A percentile compares a stretch with the other conserved stretches of the same genome.
These are phyloP conservation scores for Zaprionus camerounensis DNA, from an alignment of 1,140 invertebrate genomes.

Conservation along the genomic window DNA sequence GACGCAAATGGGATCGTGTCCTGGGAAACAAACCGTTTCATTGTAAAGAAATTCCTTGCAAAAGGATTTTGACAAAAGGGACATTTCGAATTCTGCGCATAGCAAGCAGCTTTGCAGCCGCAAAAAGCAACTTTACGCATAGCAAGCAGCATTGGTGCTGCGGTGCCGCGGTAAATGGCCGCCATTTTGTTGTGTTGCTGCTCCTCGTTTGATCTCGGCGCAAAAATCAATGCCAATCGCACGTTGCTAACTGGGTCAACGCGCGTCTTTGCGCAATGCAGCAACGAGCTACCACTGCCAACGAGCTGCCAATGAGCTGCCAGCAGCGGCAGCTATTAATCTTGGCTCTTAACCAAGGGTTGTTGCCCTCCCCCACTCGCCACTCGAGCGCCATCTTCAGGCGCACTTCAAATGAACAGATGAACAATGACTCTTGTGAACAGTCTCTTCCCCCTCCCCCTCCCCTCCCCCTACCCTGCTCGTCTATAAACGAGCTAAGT, in stretches of 20 bases:
- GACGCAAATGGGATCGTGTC: too few species aligned
- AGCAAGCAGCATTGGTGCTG: background rate
- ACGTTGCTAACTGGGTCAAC: background rate
- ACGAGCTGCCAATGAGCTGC: background rate
- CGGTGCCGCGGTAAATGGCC: background rate
- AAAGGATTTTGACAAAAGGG: background rate
- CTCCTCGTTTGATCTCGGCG: background rate
- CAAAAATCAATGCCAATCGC: constrained; percentile 5
- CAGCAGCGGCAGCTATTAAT: background rate
- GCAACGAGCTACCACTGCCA: background rate
- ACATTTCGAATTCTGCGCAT: background rate
- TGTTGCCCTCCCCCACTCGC: background rate
- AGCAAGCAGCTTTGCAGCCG: background rate
- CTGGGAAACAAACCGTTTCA: too few species aligned
- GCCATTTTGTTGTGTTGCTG: background rate
- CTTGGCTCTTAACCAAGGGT: background rate
- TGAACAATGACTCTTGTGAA: background rate
- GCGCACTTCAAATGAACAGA: background rate
- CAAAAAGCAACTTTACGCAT: background rate
- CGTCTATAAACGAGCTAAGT: background rate
- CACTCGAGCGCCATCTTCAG: constrained; percentile 3
- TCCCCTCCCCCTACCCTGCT: background rate
- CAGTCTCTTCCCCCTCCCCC: too few species aligned
- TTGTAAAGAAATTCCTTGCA: too few species aligned
- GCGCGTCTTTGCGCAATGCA: constrained; percentile 1